These are phyloP conservation scores for Clytia hemisphaerica DNA, from an alignment of 30 jellyfish, hydroid and myxozoan genomes.

Conservation along the genomic window DNA sequence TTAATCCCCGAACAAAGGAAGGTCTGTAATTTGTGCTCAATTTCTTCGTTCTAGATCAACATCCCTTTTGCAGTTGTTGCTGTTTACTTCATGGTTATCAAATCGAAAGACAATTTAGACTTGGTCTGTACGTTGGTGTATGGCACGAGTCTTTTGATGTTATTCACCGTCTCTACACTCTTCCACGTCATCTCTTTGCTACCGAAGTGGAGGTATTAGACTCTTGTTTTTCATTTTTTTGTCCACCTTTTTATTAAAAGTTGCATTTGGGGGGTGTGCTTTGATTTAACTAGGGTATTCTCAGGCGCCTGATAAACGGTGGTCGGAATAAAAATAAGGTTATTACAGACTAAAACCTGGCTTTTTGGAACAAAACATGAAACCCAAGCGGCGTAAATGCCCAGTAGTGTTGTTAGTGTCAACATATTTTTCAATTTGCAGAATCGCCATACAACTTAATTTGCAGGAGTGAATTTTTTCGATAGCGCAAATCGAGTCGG, in stretches of 20 bases:
- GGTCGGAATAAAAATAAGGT: no score
- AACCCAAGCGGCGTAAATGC: no score
- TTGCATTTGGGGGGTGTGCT: background rate
- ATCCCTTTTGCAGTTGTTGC: constrained; percentile 62
- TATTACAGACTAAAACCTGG: no score
- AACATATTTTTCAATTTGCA: no score
- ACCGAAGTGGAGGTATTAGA: background rate
- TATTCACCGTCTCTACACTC: constrained; percentile 59
- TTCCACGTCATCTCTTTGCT: constrained; percentile 56
- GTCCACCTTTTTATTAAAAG: background rate
- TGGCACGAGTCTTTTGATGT: constrained; percentile 56
- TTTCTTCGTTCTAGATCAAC: constrained; percentile 39
- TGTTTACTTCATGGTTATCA: constrained; percentile 26
- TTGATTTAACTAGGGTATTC: no score
- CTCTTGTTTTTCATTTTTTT: background rate
- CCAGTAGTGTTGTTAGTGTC: no score
- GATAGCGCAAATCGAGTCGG: no score
- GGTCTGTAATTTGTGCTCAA: background rate
- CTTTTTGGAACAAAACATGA: no score
- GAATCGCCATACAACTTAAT: no score
- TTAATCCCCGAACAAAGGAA: background rate
- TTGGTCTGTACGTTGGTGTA: constrained; percentile 46
- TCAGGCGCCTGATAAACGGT: no score
- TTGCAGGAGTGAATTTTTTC: no score
- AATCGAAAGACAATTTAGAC: constrained; percentile 33